Percentiles rank a stretch among this genome's conserved stretches.
phyloP scores from a whole-genome alignment of 2,113 vertebrate genomes.

The Chloropsis cyanopogon region DNA sequence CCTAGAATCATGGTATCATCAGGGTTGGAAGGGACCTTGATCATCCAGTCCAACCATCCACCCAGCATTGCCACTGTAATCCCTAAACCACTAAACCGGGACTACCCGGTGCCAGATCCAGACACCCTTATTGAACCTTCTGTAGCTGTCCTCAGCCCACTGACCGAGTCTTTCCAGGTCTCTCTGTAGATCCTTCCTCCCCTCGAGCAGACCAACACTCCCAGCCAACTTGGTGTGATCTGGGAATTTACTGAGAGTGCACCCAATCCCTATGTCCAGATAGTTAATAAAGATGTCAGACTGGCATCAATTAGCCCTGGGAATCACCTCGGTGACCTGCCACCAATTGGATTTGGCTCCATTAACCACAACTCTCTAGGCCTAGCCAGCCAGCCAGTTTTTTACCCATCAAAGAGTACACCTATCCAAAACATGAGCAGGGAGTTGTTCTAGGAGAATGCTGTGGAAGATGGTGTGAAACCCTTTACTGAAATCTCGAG shows the following conservation, averaged over 20 bases:
- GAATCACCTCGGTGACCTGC: not conserved
- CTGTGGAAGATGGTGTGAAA: not conserved
- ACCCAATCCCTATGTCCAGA: accelerated
- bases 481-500: not conserved
- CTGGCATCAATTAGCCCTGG: not conserved
- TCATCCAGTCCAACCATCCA: not conserved
- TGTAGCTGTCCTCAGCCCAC: not conserved
- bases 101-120: not conserved
- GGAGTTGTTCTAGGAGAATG: not conserved
- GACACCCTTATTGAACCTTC: not conserved
- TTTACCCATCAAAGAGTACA: not conserved
- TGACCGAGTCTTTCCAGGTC: accelerated
- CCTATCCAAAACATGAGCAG: not conserved
- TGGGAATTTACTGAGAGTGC: not conserved
- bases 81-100: not conserved
- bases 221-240: too few species aligned
- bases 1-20: not conserved
- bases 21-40: not conserved
- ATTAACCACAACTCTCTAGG: not conserved
- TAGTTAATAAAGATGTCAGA: not conserved
- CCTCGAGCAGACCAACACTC: too few species aligned
- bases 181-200: not conserved
- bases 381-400: not conserved
- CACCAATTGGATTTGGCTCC: not conserved
- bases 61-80: not conserved